Evolutionary conservation across 2,797 vertebrate genomes (phyloP).

Genomic region (Mus minutoides): DNA sequence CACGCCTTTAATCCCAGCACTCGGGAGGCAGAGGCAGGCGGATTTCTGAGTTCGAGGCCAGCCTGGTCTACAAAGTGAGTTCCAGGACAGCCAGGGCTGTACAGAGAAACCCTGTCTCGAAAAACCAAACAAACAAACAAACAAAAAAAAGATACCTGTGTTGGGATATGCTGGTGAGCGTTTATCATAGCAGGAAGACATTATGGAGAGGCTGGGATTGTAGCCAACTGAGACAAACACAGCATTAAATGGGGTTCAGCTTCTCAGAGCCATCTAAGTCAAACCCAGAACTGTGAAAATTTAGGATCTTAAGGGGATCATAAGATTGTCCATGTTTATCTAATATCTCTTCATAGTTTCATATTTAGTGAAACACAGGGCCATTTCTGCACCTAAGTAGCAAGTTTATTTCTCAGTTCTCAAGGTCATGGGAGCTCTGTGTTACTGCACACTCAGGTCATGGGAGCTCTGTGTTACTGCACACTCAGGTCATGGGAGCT

Average conservation of each 20-base stretch:
- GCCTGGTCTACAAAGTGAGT: too few species aligned
- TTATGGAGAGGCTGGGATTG: not conserved
- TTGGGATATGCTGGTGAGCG: not conserved
- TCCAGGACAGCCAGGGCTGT: too few species aligned
- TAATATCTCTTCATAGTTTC: not conserved
- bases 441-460: not conserved
- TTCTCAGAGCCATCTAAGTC: not conserved
- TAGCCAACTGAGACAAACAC: not conserved
- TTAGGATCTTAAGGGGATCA: not conserved
- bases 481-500: not conserved
- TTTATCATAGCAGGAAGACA: not conserved
- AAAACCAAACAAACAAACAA: too few species aligned
- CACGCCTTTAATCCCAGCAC: too few species aligned
- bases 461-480: not conserved
- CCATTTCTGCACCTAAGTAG: not conserved
- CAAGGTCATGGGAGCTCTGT: not conserved
- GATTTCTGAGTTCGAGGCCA: too few species aligned
- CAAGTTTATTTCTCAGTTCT: not conserved
- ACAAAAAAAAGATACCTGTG: not conserved
- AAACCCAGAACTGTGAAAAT: not conserved
- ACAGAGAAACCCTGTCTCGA: too few species aligned
- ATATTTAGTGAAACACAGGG: not conserved
- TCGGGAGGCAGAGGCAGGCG: too few species aligned
- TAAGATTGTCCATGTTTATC: not conserved
- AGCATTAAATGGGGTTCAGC: too few species aligned